Evolutionary conservation across 2,888 invertebrate genomes (phyloP), one percentile per base, ranked within the genome.

Genomic region (Ennomos quercinarius): DNA sequence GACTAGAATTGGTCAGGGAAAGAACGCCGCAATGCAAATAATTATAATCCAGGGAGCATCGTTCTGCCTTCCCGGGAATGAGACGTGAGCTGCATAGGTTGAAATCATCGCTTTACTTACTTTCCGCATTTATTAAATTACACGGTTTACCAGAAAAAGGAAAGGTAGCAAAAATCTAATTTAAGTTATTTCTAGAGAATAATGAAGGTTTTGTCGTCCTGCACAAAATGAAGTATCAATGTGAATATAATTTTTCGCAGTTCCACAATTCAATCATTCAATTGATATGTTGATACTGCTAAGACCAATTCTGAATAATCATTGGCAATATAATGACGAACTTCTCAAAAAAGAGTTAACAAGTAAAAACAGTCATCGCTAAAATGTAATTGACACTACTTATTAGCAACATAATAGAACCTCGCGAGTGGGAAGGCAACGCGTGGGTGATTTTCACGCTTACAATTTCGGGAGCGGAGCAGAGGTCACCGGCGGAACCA

Each of bases 391-490:
- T 51, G 55, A 61, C 47, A 61, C 60, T 51, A 51, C 55, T 44
- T 52, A 56, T 56, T 55, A 61, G 51, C 60, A 48, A 56, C 51
- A 55, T 56, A 61, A 61, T 50, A 54, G 52, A 34, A 39, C 43
- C n/a, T 41, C 10, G 27, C 44, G 10, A 39, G 40, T 35, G 53
- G 39, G 57, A 36, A 67, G 73, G 70, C 72, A n/a, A 71, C 70
- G 82, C 81, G 85, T 84, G 77, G 80, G 80, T 79, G 79, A 73
- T 69, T 84, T 83, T 81, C 85, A 86, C 83, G 86, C 81, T 80
- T 74, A 75, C 78, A 81, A 81, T 73, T 82, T 78, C 71, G 77
- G 78, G 72, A 76, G 74, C 67, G 69, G 61, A 66, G 63, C 67
- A 48, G 70, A 73, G 76, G 72, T 72, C 71, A 77, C 71, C 67